Conservation (phyloP, 1,140 invertebrate genomes). For the Aradophagus sp. region DNA sequence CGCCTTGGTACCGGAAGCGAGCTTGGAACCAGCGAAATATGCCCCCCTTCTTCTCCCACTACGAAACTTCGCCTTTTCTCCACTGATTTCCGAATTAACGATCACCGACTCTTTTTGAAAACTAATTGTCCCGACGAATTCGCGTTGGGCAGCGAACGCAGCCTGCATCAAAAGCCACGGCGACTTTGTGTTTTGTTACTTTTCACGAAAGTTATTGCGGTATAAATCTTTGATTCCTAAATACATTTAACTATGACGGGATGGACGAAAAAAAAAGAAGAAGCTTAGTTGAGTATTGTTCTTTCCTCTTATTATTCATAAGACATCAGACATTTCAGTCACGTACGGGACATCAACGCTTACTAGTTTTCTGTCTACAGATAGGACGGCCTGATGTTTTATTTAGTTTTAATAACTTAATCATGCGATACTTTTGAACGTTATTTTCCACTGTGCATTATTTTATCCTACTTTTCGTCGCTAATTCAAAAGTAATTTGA, state of each 20-base stretch:
- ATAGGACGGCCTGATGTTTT: slow-evolving; percentile 45
- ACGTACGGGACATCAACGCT: slow-evolving; percentile 44
- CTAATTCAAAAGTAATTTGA: no score
- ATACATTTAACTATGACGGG: slow-evolving; percentile 33
- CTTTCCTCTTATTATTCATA: slow-evolving; percentile 50
- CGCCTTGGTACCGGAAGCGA: slow-evolving; percentile 49
- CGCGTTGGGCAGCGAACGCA: no score
- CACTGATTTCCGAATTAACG: no score
- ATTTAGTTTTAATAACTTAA: slow-evolving; percentile 49
- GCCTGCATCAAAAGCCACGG: no score
- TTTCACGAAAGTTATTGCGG: slow-evolving; percentile 44
- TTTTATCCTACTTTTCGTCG: no score
- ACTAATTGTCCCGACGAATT: no score
- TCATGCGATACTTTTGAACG: no score
- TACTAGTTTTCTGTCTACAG: slow-evolving; percentile 48
- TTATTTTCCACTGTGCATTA: no score
- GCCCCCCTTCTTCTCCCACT: no score
- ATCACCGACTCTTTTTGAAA: no score
- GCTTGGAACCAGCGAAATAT: slow-evolving; percentile 7
- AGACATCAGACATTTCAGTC: slow-evolving; percentile 39
- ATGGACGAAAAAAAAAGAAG: slow-evolving; percentile 23
- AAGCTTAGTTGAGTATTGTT: slow-evolving; percentile 36
- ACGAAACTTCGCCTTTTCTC: no score
- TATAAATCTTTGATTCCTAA: slow-evolving; percentile 45
- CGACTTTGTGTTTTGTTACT: no score